A percentile compares a stretch with the other conserved stretches of the same genome.
Evolutionary conservation across 2,888 invertebrate species (phyloP).

Genomic region (Aquatica leii): DNA sequence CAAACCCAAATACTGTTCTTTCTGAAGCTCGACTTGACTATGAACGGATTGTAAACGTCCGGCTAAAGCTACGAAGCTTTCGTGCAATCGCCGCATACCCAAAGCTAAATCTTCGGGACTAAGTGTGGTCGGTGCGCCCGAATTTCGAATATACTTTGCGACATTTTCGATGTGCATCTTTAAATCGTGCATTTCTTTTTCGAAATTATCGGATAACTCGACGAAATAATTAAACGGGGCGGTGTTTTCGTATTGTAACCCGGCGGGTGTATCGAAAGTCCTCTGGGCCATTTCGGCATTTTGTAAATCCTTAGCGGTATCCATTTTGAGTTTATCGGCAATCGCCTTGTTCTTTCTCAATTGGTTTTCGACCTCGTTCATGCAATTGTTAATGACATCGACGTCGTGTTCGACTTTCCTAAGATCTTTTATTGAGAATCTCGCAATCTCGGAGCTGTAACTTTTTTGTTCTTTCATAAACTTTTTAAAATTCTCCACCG

Average conservation of each 20-base stretch:
- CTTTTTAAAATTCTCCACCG: conserved; percentile 82
- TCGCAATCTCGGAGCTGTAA: conserved; percentile 80
- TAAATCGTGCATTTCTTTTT: conserved; percentile 72
- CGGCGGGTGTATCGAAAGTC: conserved; percentile 78
- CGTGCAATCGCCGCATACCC: conserved; percentile 83
- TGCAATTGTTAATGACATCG: conserved; percentile 66
- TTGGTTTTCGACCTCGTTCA: conserved; percentile 70
- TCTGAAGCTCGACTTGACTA: conserved; percentile 78
- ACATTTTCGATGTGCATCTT: conserved; percentile 76
- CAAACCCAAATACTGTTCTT: conserved; percentile 84
- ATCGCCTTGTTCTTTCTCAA: conserved; percentile 68
- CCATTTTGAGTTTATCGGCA: conserved; percentile 72
- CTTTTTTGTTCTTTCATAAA: conserved; percentile 88
- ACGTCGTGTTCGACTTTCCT: conserved; percentile 71
- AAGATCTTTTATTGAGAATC: conserved; percentile 68
- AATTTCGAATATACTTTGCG: conserved; percentile 74
- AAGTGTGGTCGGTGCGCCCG: conserved; percentile 70
- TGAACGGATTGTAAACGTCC: conserved; percentile 86
- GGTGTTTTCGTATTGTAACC: conserved; percentile 78
- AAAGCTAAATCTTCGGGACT: conserved; percentile 79
- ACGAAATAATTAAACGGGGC: conserved; percentile 77
- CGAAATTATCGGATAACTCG: conserved; percentile 73
- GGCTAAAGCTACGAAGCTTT: conserved; percentile 87
- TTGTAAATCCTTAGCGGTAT: conserved; percentile 76
- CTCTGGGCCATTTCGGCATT: conserved; percentile 81